These are phyloP conservation scores for Chromis chromis DNA, from an alignment of 2,797 vertebrate genomes.

Conservation along the genomic window DNA sequence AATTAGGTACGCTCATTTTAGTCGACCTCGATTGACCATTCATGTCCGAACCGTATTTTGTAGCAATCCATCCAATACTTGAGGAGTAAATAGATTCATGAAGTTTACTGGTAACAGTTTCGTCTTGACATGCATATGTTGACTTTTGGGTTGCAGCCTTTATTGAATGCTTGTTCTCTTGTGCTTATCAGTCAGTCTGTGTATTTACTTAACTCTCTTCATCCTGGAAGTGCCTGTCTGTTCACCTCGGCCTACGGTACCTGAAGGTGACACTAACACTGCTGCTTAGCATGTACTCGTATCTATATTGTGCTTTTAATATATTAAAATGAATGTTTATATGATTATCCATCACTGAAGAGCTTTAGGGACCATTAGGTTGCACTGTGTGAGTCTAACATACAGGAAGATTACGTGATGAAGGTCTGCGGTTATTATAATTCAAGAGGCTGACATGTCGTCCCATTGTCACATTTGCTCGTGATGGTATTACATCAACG, in stretches of 20 bases:
- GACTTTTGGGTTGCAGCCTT: background rate
- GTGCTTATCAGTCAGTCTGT: background rate
- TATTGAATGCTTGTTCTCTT: background rate
- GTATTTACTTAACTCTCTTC: background rate
- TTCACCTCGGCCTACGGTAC: no score
- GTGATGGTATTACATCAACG: slow-evolving; percentile 6
- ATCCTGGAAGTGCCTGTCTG: no score
- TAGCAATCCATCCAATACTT: background rate
- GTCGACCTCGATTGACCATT: no score
- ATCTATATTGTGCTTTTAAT: background rate
- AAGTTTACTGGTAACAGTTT: background rate
- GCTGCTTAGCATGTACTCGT: background rate
- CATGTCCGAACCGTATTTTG: background rate
- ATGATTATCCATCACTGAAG: slow-evolving; percentile 4
- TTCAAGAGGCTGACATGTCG: slow-evolving; percentile 5
- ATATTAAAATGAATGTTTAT: slow-evolving; percentile 5
- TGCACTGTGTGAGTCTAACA: background rate
- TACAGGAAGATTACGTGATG: slow-evolving; percentile 4
- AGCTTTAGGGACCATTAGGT: slow-evolving; percentile 9
- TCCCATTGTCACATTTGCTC: background rate
- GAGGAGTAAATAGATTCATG: no score
- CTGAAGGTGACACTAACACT: no score
- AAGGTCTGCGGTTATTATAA: slow-evolving; percentile 11
- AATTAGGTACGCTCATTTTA: background rate
- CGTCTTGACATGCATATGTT: background rate